Evolutionary conservation across 2,797 vertebrate genomes (phyloP).

Genomic region (Synaphobranchus kaupii): DNA sequence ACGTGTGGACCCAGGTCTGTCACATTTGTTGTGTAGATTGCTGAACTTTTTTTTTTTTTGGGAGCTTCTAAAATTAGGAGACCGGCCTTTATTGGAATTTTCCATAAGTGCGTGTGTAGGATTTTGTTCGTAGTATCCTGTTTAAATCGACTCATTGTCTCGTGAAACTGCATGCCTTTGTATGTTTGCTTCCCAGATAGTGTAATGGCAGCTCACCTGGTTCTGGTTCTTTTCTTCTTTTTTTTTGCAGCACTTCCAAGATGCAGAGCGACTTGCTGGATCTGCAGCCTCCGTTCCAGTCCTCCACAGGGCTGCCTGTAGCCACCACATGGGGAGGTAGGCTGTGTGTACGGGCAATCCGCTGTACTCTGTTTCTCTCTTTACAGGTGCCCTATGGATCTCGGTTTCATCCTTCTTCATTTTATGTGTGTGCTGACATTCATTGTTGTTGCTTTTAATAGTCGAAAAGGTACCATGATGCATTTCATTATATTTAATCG

Average conservation of each 20-base stretch:
- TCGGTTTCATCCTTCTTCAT: too few species aligned
- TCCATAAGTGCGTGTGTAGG: not conserved
- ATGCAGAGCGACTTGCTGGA: conserved; percentile 92
- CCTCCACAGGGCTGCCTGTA: conserved; percentile 79
- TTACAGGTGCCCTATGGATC: not conserved
- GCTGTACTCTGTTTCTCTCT: not conserved
- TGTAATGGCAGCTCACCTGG: conserved; percentile 47
- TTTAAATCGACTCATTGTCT: not conserved
- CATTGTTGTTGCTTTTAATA: not conserved
- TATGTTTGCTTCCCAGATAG: not conserved
- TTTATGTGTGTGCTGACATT: not conserved
- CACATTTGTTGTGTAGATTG: not conserved
- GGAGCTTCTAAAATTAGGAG: not conserved
- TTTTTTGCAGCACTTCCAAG: conserved; percentile 81
- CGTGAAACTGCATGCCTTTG: not conserved
- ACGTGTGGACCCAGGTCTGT: not conserved
- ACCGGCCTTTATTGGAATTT: too few species aligned
- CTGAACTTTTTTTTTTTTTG: not conserved
- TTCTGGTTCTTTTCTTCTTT: conserved; percentile 35
- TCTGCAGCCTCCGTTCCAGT: conserved; percentile 91
- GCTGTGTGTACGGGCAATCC: conserved; percentile 18
- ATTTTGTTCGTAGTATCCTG: not conserved
- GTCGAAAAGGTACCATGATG: not conserved
- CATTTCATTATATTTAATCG: not conserved
- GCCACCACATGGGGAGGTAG: conserved; percentile 95